Conservation (phyloP, 2,888 invertebrate species). For the Strigamia transsilvanica region DNA sequence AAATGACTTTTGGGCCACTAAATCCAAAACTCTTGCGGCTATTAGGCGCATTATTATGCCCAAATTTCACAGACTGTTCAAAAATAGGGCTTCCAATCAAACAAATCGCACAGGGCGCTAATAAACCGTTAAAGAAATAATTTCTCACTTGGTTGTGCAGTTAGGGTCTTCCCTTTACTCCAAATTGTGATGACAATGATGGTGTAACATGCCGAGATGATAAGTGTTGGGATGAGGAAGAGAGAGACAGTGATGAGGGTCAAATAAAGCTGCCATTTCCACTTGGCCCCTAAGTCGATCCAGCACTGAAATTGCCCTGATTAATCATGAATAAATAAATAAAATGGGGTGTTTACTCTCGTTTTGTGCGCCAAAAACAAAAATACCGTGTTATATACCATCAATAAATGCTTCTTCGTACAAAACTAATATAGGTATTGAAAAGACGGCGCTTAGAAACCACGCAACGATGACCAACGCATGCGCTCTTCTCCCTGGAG, state of each 20-base stretch:
- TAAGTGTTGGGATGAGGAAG: slow-evolving; percentile 84
- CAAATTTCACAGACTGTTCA: no score
- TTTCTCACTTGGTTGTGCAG: slow-evolving; percentile 58
- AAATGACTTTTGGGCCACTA: no score
- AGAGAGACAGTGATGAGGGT: slow-evolving; percentile 80
- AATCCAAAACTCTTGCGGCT: no score
- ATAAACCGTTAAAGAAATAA: slow-evolving; percentile 57
- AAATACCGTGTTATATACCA: slow-evolving; percentile 67
- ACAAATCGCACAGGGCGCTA: no score
- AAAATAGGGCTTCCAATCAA: no score
- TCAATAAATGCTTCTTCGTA: slow-evolving; percentile 82
- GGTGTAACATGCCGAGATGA: slow-evolving; percentile 88
- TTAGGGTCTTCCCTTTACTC: slow-evolving; percentile 79
- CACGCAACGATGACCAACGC: slow-evolving; percentile 82
- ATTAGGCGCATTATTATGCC: no score
- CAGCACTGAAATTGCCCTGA: slow-evolving; percentile 81
- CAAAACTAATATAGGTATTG: slow-evolving; percentile 78
- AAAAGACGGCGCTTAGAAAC: slow-evolving; percentile 82
- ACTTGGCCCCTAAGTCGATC: slow-evolving; percentile 80
- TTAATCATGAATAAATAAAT: slow-evolving; percentile 56
- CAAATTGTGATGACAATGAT: slow-evolving; percentile 92
- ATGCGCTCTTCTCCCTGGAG: slow-evolving; percentile 83
- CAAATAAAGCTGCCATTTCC: slow-evolving; percentile 89
- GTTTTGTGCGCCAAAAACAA: not conserved
- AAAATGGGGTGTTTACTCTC: not conserved